phyloP scores from a whole-genome alignment of 2,113 vertebrate genomes.

The Lasiurus borealis region DNA sequence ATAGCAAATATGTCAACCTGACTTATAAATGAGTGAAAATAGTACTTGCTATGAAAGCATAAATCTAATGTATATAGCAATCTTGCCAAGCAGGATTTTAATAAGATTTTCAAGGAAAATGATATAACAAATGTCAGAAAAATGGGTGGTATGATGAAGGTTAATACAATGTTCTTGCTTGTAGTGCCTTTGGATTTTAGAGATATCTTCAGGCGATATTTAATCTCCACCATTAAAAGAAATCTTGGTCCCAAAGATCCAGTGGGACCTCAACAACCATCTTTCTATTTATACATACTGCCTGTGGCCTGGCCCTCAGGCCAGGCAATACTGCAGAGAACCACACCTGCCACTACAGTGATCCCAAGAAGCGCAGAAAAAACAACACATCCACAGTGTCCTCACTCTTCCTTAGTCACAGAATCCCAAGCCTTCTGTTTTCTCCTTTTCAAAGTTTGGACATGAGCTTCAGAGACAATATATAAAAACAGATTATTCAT shows the following conservation, averaged over 20 bases:
- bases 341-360: background rate
- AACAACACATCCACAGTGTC: background rate
- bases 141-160: background rate
- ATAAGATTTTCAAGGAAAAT: constrained; percentile 38
- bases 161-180: constrained; percentile 19
- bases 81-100: constrained; percentile 39
- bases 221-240: background rate
- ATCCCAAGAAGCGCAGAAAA: background rate
- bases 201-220: background rate
- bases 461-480: background rate
- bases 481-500: constrained; percentile 15
- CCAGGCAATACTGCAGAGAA: background rate
- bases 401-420: background rate
- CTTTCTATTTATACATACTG: background rate
- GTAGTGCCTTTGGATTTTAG: constrained; percentile 5
- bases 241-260: background rate
- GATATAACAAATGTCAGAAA: background rate
- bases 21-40: constrained; percentile 48
- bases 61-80: background rate
- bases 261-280: background rate
- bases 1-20: background rate
- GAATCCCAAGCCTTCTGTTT: background rate
- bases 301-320: background rate
- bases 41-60: background rate
- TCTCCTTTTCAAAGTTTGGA: background rate